These are phyloP conservation scores for Amphimedon queenslandica DNA, from an alignment of 37 sponge, comb jelly and placozoan genomes.

Conservation along the genomic window DNA sequence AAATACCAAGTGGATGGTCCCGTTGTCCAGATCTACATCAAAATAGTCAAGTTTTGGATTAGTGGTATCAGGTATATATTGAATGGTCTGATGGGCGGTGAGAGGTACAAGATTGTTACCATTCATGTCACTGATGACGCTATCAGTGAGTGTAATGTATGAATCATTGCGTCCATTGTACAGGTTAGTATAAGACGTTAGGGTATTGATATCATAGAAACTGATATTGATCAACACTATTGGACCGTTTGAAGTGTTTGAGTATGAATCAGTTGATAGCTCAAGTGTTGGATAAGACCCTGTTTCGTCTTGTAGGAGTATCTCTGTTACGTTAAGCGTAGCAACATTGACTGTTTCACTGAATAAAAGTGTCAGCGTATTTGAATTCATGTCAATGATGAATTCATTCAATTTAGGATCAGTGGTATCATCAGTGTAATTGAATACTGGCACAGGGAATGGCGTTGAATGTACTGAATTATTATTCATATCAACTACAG, in stretches of 20 bases:
- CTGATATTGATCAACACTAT: constrained; percentile 44
- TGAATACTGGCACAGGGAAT: constrained; percentile 22
- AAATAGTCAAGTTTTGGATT: constrained; percentile 70
- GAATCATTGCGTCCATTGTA: constrained; percentile 69
- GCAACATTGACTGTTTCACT: constrained; percentile 82
- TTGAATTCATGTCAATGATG: constrained; percentile 69
- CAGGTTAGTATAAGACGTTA: constrained; percentile 65
- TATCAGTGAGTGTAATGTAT: constrained; percentile 50
- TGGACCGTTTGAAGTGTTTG: constrained; percentile 23
- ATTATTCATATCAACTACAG: constrained; percentile 75
- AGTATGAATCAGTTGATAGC: constrained; percentile 25
- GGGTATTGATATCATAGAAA: constrained; percentile 51
- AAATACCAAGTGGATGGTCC: constrained; percentile 63
- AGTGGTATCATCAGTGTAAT: constrained; percentile 67
- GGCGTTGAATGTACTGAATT: constrained; percentile 37
- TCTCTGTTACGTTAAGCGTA: constrained; percentile 47
- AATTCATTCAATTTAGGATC: constrained; percentile 58
- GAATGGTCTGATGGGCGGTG: constrained; percentile 27
- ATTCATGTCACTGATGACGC: constrained; percentile 76
- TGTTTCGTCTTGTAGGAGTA: constrained; percentile 83
- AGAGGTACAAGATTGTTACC: constrained; percentile 60
- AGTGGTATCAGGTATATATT: constrained; percentile 60
- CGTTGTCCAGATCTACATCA: constrained; percentile 78
- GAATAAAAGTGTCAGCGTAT: constrained; percentile 67
- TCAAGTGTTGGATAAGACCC: constrained; percentile 20